Conservation (phyloP, 2,797 vertebrate species). For the Arctocebus calabarensis region DNA sequence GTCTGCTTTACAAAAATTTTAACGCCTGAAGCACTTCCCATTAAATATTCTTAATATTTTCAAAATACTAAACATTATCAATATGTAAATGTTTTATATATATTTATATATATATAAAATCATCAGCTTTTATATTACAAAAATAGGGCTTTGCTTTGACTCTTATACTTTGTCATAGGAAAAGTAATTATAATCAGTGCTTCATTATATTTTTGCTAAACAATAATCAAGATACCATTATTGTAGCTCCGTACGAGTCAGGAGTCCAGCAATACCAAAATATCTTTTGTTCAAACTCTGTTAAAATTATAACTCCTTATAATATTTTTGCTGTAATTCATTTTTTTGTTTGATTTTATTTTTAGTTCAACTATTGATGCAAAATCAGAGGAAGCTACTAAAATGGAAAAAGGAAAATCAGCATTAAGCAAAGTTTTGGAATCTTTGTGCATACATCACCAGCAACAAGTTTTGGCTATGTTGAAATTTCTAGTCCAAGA, state of each 20-base stretch:
- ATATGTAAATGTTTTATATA: conserved; percentile 46
- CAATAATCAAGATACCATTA: conserved; percentile 54
- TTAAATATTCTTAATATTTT: conserved; percentile 58
- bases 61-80: conserved; percentile 62
- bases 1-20: conserved; percentile 63
- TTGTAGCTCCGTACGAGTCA: conserved; percentile 59
- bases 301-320: conserved; percentile 83
- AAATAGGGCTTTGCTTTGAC: conserved; percentile 59
- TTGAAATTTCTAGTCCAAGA: conserved; percentile 94
- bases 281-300: conserved; percentile 80
- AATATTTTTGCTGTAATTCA: conserved; percentile 89
- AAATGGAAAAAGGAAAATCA: conserved; percentile 89
- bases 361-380: conserved; percentile 93
- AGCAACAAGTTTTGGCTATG: conserved; percentile 93
- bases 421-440: conserved; percentile 93
- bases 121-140: conserved; percentile 44
- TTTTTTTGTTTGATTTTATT: conserved; percentile 92
- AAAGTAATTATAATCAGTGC: conserved; percentile 52
- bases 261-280: conserved; percentile 68
- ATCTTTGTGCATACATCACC: conserved; percentile 94
- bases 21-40: conserved; percentile 72
- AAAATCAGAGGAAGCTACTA: conserved; percentile 91
- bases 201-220: conserved; percentile 67
- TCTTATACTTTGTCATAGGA: conserved; percentile 26
- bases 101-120: background rate